Conservation (phyloP, 2,113 vertebrate species). For the Conger conger region DNA sequence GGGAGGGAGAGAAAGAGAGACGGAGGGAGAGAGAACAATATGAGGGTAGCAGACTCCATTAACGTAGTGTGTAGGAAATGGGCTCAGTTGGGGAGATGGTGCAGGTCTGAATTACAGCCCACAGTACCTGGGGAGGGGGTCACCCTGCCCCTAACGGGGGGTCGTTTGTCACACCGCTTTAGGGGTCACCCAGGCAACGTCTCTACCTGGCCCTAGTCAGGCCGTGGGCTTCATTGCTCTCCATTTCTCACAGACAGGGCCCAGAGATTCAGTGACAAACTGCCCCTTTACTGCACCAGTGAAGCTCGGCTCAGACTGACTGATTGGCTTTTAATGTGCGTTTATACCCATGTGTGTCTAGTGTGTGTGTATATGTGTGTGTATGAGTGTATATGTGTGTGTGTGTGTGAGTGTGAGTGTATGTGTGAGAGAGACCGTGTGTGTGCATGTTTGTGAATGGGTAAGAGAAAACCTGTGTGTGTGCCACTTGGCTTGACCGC, state of each 20-base stretch:
- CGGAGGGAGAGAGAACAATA: no score
- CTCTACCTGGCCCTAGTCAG: conserved; percentile 30
- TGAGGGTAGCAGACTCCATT: conserved; percentile 7
- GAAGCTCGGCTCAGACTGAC: conserved; percentile 29
- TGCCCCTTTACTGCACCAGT: conserved; percentile 51
- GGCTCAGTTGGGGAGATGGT: no score
- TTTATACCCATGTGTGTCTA: conserved; percentile 26
- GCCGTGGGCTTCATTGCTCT: conserved; percentile 55
- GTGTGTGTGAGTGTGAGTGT: not conserved
- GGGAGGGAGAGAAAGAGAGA: no score
- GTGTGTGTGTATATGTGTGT: not conserved
- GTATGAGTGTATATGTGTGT: not conserved
- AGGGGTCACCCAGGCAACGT: conserved; percentile 60
- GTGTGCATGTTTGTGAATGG: conserved; percentile 10
- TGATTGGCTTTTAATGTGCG: conserved; percentile 44
- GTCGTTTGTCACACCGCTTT: conserved; percentile 48
- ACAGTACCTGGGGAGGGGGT: conserved; percentile 44
- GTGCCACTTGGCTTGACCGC: conserved; percentile 34
- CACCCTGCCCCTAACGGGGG: no score
- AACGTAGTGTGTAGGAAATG: no score
- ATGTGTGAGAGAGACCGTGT: not conserved
- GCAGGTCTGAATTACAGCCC: no score
- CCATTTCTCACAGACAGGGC: conserved; percentile 57
- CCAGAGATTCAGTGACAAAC: conserved; percentile 42
- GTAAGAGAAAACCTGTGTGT: no score